These are phyloP conservation scores for Prunella strophiata DNA, from an alignment of 2,797 vertebrate genomes.

Conservation along the genomic window DNA sequence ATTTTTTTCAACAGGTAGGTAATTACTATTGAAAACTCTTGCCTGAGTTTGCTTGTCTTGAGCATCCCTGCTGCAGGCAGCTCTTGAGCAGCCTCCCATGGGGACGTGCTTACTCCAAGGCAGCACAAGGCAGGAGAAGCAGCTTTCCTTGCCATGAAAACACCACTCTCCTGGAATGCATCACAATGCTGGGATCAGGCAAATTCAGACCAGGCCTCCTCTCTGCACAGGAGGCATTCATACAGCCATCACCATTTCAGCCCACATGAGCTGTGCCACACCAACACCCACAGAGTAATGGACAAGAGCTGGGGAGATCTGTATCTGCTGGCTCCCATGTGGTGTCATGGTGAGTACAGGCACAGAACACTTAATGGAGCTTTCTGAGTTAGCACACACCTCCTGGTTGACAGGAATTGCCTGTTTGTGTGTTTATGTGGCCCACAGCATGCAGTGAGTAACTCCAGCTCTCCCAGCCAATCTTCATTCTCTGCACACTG, in stretches of 20 bases:
- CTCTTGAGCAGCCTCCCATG: neutral
- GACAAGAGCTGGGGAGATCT: neutral
- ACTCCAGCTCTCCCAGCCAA: neutral
- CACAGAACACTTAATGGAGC: neutral
- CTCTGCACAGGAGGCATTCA: neutral
- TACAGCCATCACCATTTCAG: neutral
- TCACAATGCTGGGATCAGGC: neutral
- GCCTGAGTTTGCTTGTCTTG: neutral
- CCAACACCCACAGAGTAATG: neutral
- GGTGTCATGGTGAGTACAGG: rapidly evolving
- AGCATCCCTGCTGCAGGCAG: neutral
- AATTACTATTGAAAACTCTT: neutral
- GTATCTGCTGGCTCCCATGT: neutral
- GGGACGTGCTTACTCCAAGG: neutral
- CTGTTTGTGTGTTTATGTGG: neutral
- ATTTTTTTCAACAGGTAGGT: neutral
- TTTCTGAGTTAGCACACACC: neutral
- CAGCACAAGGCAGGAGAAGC: neutral
- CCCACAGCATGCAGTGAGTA: neutral
- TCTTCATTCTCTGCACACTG: neutral
- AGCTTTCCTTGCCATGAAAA: neutral
- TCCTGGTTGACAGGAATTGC: neutral
- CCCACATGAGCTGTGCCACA: neutral
- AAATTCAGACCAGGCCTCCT: neutral
- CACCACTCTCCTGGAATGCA: neutral